Conservation (phyloP, 2,113 vertebrate genomes). For the Aegotheles bennettii region DNA sequence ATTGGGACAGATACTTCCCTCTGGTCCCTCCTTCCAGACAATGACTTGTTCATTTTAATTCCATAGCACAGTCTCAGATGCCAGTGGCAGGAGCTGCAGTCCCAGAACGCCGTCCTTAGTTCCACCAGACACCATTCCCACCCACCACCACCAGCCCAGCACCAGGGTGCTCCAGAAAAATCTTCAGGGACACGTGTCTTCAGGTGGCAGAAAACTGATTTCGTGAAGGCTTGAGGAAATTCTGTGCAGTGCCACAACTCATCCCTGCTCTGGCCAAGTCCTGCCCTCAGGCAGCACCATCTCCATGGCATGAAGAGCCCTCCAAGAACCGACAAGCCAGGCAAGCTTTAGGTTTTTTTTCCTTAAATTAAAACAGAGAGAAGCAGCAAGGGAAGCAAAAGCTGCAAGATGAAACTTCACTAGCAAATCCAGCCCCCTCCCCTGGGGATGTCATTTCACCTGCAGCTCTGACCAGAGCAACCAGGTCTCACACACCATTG, state of each 20-base stretch:
- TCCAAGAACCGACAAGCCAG: not conserved
- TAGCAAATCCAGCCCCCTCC: not conserved
- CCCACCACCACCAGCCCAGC: fast-evolving
- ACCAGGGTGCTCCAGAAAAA: fast-evolving
- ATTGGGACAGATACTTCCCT: not conserved
- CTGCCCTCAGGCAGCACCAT: fast-evolving
- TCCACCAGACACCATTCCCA: fast-evolving
- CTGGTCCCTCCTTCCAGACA: not conserved
- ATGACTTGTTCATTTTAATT: not conserved
- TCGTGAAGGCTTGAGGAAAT: not conserved
- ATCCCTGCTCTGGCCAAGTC: not conserved
- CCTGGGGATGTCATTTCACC: fast-evolving
- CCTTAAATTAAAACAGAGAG: not conserved
- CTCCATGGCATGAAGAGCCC: fast-evolving
- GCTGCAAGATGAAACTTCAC: not conserved
- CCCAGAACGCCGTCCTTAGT: not conserved
- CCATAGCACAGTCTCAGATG: not conserved
- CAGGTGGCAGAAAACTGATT: not conserved
- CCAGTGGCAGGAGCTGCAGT: not conserved
- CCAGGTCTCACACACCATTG: fast-evolving
- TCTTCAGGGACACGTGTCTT: not conserved
- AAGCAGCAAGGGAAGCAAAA: not conserved
- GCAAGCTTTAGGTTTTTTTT: no score
- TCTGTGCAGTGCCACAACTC: not conserved
- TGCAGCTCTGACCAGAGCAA: not conserved